Conservation (phyloP, 2,888 invertebrate genomes). For the Synergus japonicus region DNA sequence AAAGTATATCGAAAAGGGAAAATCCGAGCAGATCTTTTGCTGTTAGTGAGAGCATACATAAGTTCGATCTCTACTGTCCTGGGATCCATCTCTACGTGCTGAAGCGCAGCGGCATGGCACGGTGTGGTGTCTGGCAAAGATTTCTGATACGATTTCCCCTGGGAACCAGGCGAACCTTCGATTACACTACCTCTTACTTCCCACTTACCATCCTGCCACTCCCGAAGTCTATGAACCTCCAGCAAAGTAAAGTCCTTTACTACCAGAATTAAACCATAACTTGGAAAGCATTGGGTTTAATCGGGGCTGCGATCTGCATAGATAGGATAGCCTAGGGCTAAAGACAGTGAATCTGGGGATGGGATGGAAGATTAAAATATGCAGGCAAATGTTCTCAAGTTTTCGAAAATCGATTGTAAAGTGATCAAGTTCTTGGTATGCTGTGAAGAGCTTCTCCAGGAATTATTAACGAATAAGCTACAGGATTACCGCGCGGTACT, state of each 20-base stretch:
- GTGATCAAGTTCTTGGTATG: neutral
- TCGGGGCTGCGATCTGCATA: neutral
- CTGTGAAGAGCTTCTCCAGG: neutral
- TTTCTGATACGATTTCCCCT: conserved; percentile 34
- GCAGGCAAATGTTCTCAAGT: neutral
- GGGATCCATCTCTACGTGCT: neutral
- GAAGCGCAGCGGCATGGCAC: neutral
- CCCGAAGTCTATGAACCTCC: neutral
- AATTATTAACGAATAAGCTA: neutral
- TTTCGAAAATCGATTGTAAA: neutral
- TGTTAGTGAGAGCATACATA: conserved; percentile 8
- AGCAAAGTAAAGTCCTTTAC: conserved; percentile 1
- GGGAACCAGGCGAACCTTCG: conserved; percentile 25
- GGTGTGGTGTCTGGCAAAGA: conserved; percentile 4
- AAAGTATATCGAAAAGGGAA: neutral
- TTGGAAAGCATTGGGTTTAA: conserved; percentile 22
- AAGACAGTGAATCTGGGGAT: neutral
- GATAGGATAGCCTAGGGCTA: neutral
- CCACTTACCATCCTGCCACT: conserved; percentile 22
- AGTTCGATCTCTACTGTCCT: neutral
- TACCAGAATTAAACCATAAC: conserved; percentile 28
- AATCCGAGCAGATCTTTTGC: neutral
- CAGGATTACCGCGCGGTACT: neutral
- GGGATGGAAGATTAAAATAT: neutral
- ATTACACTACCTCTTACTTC: conserved; percentile 34